These are phyloP conservation scores for Acanthurus lineatus DNA, from an alignment of 2,797 vertebrate species.

Conservation along the genomic window DNA sequence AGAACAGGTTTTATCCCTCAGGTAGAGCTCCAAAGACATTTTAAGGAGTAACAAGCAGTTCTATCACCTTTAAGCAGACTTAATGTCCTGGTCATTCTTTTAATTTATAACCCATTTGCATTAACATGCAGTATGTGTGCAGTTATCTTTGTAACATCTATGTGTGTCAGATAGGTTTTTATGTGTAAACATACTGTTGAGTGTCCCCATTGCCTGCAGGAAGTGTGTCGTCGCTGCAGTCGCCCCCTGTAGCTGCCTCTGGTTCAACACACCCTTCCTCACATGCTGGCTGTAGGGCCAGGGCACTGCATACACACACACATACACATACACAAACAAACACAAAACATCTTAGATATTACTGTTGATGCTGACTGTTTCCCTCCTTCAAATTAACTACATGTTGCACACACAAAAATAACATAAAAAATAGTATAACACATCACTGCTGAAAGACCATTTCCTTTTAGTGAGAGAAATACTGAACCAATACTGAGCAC, in stretches of 20 bases:
- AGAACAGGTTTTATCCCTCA: not conserved
- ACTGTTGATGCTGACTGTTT: conserved; percentile 23
- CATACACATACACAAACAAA: conserved; percentile 12
- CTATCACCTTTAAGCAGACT: not conserved
- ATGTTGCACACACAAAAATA: conserved; percentile 31
- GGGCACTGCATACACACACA: conserved; percentile 60
- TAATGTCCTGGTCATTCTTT: not conserved
- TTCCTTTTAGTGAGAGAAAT: conserved; percentile 40
- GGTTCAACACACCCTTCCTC: conserved; percentile 77
- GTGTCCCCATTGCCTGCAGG: conserved; percentile 72
- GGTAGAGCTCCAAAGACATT: not conserved
- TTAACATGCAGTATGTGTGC: not conserved
- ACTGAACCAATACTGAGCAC: conserved; percentile 41
- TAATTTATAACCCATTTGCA: not conserved
- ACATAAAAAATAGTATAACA: not conserved
- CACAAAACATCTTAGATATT: conserved; percentile 31
- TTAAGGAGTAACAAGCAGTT: not conserved
- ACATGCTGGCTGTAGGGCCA: conserved; percentile 64
- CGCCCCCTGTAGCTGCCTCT: conserved; percentile 71
- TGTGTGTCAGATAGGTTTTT: conserved; percentile 5
- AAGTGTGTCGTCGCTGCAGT: conserved; percentile 75
- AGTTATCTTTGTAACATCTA: not conserved
- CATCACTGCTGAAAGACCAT: conserved; percentile 31
- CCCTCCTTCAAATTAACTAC: conserved; percentile 37
- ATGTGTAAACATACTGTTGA: conserved; percentile 76